phyloP scores from a whole-genome alignment of 2,797 vertebrate species.

The Gadopsis bispinosus region DNA sequence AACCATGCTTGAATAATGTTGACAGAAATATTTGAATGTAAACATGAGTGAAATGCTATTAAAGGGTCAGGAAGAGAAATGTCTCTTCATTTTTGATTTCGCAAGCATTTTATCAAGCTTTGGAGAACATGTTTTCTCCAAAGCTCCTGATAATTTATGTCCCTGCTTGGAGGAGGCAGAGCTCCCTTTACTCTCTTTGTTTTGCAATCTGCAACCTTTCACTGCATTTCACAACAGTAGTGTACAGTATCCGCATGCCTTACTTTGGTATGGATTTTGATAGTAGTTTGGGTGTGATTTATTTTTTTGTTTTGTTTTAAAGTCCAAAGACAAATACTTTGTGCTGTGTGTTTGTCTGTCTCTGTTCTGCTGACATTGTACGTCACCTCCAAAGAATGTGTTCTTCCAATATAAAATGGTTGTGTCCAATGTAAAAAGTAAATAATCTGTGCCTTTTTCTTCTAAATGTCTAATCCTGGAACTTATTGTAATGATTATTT shows the following conservation, averaged over 20 bases:
- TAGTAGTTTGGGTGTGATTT: constrained; percentile 18
- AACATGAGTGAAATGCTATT: neutral
- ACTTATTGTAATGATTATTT: constrained; percentile 70
- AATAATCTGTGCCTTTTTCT: constrained; percentile 63
- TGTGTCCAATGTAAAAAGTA: constrained; percentile 61
- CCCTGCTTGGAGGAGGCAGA: neutral
- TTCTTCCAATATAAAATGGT: constrained; percentile 58
- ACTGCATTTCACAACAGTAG: constrained; percentile 25
- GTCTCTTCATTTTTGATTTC: constrained; percentile 14
- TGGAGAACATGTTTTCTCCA: neutral
- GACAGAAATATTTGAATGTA: neutral
- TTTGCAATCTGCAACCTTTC: constrained; percentile 34
- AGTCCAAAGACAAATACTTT: constrained; percentile 28
- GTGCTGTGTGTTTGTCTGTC: constrained; percentile 51
- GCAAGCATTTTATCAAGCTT: constrained; percentile 3
- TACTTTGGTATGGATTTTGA: constrained; percentile 45
- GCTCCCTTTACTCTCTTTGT: constrained; percentile 1
- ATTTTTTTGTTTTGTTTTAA: constrained; percentile 30
- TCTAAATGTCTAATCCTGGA: constrained; percentile 63
- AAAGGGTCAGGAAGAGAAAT: neutral
- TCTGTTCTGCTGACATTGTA: constrained; percentile 53
- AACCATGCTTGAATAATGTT: neutral
- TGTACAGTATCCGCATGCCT: constrained; percentile 20
- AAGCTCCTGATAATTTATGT: constrained; percentile 18
- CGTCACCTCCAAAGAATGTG: constrained; percentile 38